Base-by-base conservation (phyloP, 2,113 vertebrate species). In the Neogobius melanostomus region DNA sequence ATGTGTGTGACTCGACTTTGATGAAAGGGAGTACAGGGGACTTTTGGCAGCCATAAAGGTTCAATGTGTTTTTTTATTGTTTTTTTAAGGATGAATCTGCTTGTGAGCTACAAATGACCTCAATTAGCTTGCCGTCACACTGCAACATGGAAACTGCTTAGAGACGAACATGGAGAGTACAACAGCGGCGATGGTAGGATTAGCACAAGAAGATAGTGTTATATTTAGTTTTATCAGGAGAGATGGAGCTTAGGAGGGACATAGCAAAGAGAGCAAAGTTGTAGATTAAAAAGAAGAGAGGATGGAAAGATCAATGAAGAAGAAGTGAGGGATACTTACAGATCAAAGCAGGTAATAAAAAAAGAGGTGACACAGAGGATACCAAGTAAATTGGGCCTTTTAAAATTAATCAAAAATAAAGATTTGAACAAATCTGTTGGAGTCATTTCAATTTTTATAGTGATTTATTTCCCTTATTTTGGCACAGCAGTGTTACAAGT, bases 321-420 rank as follows among this genome's bases (percentile, higher is more conserved):
- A 11, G 6, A 11, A 59, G 59, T n/a, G 14, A 9, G 59, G 42
- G 59, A 15, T 42, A 44, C 14, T 43, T 61, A 44, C 36, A 44
- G 59, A 61, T 61, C 59, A 61, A 61, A 61, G 59, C 42, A 42
- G 43, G 59, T 8, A 61, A 61, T 44, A 45, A 61, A 61, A 36
- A 15, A 43, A 60, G 57, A 44, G 42, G 59, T 61, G 59, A 61
- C 59, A 60, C 28, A 16, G 59, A 61, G 53, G 59, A 61, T 44
- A 16, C 43, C 15, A 15, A 61, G 59, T n/a, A 15, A 61, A 14
- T 1, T 10, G 59, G 36, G 59, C n/a, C 14, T 45, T n/a, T 45
- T 14, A 14, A 51, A 51, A 8, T 61, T 2, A 44, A 61, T 43
- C 59, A 61, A 61, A 61, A n/a, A 15, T 5, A 4, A 42, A 59